Base-by-base conservation (phyloP, 2,113 vertebrate genomes). In the Coreoperca whiteheadi region DNA sequence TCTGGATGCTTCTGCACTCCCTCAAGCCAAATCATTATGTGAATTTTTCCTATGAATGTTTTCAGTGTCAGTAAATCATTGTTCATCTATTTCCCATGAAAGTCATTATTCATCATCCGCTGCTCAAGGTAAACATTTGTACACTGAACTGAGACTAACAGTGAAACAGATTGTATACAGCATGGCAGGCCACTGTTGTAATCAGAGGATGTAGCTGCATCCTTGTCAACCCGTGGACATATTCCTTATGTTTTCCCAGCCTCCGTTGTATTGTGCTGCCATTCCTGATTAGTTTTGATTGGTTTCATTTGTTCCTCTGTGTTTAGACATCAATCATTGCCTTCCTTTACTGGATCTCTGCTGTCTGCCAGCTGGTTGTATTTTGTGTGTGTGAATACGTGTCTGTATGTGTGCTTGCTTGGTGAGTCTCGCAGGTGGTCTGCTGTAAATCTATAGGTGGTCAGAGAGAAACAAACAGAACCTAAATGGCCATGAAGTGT, bases 211-310 rank as follows among this genome's bases (percentile, higher is more conserved):
- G 84, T 79, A 77, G 83, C 85, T 66, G 81, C 74, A 73, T 90
- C 78, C 81, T 79, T 90, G 81, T 90, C 80, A 85, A 83, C 66
- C 53, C 41, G 28, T n/a, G 43, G 92, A 93, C 90, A 85, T 80
- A 46, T 92, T 91, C 89, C 89, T 86, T 90, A 89, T 93, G 92
- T 88, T 86, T 85, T 83, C 73, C 67, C 76, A 67, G 74, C 83
- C 82, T 84, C 74, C 20, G 50, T 81, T 88, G 75, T 79, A 82
- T 72, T 54, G 79, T 87, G 84, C 83, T 94, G 91, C 87, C 90
- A 88, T 81, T 91, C 84, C 81, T 90, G 82, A 92, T 95, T 93
- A 93, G 83, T 89, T 91, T 77, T 87, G 86, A 94, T 86, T 92
- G 86, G 75, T 86, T 94, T 88, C 85, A 88, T 92, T 93, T 87